These are phyloP conservation scores for Ailurus styani DNA, from an alignment of 2,113 vertebrate genomes.

Conservation along the genomic window DNA sequence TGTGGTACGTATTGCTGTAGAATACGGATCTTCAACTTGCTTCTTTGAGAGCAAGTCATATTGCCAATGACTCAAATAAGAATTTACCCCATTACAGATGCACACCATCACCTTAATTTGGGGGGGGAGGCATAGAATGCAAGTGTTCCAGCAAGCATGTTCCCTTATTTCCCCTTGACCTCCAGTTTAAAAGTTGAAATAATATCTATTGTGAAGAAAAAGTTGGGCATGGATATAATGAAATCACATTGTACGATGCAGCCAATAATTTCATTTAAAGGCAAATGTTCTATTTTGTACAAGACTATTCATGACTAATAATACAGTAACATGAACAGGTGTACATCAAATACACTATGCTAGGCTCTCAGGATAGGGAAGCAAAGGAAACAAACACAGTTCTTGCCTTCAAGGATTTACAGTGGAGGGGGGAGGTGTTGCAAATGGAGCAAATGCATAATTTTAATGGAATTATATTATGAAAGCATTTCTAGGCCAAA, in stretches of 20 bases:
- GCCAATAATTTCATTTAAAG: neutral
- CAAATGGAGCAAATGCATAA: neutral
- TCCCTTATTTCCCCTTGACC: neutral
- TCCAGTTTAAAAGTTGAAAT: slow-evolving; percentile 5
- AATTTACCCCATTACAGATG: neutral
- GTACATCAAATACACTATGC: neutral
- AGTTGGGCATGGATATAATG: neutral
- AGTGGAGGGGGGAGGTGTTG: neutral
- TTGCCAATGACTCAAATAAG: neutral
- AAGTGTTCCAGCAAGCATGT: neutral
- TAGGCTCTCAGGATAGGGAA: neutral
- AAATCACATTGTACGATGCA: neutral
- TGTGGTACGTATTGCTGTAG: neutral
- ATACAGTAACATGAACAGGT: neutral
- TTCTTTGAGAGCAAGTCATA: neutral
- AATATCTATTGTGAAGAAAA: neutral
- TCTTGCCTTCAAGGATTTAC: neutral
- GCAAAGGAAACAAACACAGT: neutral
- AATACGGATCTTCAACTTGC: neutral
- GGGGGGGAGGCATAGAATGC: neutral
- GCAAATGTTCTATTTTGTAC: neutral
- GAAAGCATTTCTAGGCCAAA: neutral
- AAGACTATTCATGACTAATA: neutral
- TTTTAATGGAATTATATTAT: neutral
- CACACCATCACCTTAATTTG: neutral